Evolutionary conservation across 2,113 vertebrate species (phyloP).

Genomic region (Strigops habroptila): DNA sequence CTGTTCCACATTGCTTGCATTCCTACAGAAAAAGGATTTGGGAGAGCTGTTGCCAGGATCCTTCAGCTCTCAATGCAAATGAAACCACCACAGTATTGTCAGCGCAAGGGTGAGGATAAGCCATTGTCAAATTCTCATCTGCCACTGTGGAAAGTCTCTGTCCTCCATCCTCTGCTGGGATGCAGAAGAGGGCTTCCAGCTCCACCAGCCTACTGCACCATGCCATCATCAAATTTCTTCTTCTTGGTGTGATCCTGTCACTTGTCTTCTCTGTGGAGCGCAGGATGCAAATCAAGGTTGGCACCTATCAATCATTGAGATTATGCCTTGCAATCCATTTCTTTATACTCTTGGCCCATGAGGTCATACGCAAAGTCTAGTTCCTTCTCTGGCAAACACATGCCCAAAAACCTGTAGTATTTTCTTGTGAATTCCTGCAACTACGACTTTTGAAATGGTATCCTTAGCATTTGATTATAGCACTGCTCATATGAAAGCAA

Average conservation of each 20-base stretch:
- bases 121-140: background rate
- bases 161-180: background rate
- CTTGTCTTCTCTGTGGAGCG: background rate
- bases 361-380: background rate
- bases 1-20: background rate
- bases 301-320: background rate
- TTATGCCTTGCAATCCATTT: background rate
- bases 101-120: background rate
- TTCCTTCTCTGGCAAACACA: background rate
- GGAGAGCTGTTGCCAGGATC: background rate
- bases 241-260: background rate
- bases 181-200: background rate
- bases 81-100: background rate
- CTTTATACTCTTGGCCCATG: background rate
- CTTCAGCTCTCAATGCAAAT: background rate
- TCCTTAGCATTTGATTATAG: background rate
- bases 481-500: background rate
- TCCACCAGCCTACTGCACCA: background rate
- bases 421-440: background rate
- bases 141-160: background rate
- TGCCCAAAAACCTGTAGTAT: background rate
- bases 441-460: background rate
- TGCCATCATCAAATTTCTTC: background rate
- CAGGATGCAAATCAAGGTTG: background rate
- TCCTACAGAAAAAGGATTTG: background rate